Percentiles rank a stretch among this genome's conserved stretches.
phyloP scores from a whole-genome alignment of 2,888 invertebrate genomes.

The Mamestra brassicae region DNA sequence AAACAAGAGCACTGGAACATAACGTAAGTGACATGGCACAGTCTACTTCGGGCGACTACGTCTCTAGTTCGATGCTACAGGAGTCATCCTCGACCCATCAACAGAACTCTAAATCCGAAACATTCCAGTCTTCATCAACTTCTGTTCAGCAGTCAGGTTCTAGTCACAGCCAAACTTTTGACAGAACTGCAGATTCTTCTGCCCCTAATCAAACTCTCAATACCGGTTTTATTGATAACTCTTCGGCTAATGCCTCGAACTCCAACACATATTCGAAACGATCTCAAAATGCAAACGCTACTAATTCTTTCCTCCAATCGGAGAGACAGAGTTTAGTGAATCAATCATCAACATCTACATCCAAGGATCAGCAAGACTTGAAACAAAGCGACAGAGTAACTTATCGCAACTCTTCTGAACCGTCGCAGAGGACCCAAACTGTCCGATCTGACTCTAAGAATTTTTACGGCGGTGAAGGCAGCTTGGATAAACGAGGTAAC shows the following conservation, averaged over 20 bases:
- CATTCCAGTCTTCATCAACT: constrained; percentile 85
- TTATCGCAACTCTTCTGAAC: constrained; percentile 76
- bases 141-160: constrained; percentile 85
- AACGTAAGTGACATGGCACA: constrained; percentile 87
- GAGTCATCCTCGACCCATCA: constrained; percentile 85
- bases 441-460: constrained; percentile 81
- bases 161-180: constrained; percentile 83
- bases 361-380: constrained; percentile 74
- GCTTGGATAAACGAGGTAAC: constrained; percentile 79
- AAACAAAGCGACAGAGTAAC: constrained; percentile 80
- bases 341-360: constrained; percentile 69
- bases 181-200: constrained; percentile 83
- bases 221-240: constrained; percentile 85
- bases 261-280: constrained; percentile 76
- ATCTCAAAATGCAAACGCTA: constrained; percentile 83
- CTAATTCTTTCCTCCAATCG: constrained; percentile 85
- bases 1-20: constrained; percentile 81
- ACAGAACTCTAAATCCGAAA: constrained; percentile 85
- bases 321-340: constrained; percentile 83
- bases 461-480: constrained; percentile 84
- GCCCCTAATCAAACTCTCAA: constrained; percentile 83
- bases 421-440: constrained; percentile 76
- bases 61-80: constrained; percentile 83
- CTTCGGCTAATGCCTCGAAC: constrained; percentile 72
- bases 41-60: constrained; percentile 85